Base-by-base conservation (phyloP, 2,888 invertebrate genomes). In the Nymphalis urticae region DNA sequence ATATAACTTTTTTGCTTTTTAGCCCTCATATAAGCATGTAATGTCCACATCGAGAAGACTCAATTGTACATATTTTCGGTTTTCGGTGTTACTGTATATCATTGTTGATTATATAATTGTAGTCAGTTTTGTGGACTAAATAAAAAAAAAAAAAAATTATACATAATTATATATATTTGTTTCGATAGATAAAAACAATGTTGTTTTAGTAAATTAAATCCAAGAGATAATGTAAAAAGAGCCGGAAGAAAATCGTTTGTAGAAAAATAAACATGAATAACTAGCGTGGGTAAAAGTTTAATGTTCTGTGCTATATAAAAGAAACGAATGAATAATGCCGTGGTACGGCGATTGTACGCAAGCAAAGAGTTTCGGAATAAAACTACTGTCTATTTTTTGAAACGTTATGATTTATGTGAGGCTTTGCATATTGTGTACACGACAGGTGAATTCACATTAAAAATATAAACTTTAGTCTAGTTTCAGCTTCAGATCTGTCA, bases 321-420 rank as follows among this genome's bases (percentile, higher is more conserved):
- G 53, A 53, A 53, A 53, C 27, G 53, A 24, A 53, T 53, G 53
- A 53, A 53, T 53, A 53, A 53, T 24, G 53, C 24, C 6, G 24
- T 24, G 16, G 24, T 24, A 53, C 24, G 21, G 53, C 53, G 53
- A 53, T 53, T 53, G 53, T 53, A 53, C 27, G 53, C 53, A 53
- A 27, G 53, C 53, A 53, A 24, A 53, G 53, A 53, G 53, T 51
- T 51, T 19, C 51, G 9, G 51, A 51, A 51, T 51, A 51, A 51
- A 51, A 53, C 24, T 16, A 53, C 53, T 53, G 21, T 27, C 21
- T 24, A 21, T 13, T 53, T 53, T 53, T 53, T 53, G 53, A 53
- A 53, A 53, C 53, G 53, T 53, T 53, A 53, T 24, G 53, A 53
- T 53, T 53, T 24, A 16, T 27, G 53, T 53, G 53, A 53, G 53